Percentiles rank a stretch among this genome's conserved stretches.
Conservation (phyloP, 2,113 vertebrate genomes). For the Coptodon rendalli region DNA sequence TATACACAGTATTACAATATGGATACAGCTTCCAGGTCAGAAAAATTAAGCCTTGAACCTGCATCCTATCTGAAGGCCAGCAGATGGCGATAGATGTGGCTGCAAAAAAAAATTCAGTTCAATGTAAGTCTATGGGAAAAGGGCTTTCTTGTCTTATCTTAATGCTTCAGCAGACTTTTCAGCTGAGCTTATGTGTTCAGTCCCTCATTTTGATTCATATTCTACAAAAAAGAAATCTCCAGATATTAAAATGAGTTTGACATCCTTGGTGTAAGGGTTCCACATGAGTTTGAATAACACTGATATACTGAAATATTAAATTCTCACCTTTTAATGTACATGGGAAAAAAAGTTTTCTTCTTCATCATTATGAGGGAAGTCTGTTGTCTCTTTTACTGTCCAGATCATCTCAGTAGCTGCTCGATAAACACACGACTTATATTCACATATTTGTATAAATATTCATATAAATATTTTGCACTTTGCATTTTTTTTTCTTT, state of each 20-base stretch:
- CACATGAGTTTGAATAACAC: neutral
- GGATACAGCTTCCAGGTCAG: neutral
- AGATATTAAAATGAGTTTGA: neutral
- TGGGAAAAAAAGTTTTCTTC: neutral
- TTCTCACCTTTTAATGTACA: neutral
- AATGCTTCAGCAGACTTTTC: neutral
- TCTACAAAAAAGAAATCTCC: neutral
- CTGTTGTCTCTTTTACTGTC: neutral
- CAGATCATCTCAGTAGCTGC: neutral
- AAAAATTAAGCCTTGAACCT: neutral
- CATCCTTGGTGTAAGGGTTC: fast-evolving
- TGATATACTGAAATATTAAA: neutral
- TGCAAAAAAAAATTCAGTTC: neutral
- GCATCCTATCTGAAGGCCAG: neutral
- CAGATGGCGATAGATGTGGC: neutral
- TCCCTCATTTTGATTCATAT: neutral
- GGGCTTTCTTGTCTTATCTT: neutral
- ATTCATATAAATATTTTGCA: neutral
- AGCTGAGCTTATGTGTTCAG: neutral
- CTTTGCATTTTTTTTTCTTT: neutral
- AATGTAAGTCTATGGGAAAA: neutral
- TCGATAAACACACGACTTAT: neutral
- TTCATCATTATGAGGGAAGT: neutral
- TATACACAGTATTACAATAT: neutral
- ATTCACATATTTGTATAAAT: neutral